Base-by-base conservation (phyloP, 2,888 invertebrate genomes). In the Chymomyza fuscimana region DNA sequence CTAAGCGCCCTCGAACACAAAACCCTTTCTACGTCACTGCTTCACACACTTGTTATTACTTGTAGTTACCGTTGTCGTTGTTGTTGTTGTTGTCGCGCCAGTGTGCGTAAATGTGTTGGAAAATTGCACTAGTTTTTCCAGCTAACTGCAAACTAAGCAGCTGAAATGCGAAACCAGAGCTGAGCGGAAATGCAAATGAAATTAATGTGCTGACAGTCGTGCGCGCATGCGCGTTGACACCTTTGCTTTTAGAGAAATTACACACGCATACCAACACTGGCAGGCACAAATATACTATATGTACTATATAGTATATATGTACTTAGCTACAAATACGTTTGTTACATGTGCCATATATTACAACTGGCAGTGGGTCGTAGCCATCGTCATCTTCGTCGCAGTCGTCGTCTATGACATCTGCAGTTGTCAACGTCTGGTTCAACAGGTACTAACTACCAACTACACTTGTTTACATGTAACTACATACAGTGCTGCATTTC, bases 181-280 rank as follows among this genome's bases (percentile, higher is more conserved):
- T 73, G 80, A 88, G 82, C 87, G 87, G 89, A 88, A 88, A 88
- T 87, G 89, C 86, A 88, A 89, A 89, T 88, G 82, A 88, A 88
- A 88, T 88, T 84, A 84, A 86, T 84, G 87, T 84, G 87, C 86
- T 84, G 86, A 83, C 87, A 85, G 77, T 76, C 86, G 80, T 83
- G 80, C 87, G 85, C 87, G 86, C 86, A 87, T 83, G 87, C 87
- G 81, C 85, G 85, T 83, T 83, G 83, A 86, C 83, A 83, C 83
- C 83, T 83, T 84, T 80, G 68, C 54, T 54, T 73, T 69, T 69
- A 82, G 83, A 76, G 87, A 87, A 87, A 87, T 82, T 85, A 82
- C 87, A 84, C 77, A 82, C 75, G 78, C 71, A 79, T 75, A 78
- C 81, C 19, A n/a, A 62, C 19, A 62, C 15, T 32, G 32, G 40